Evolutionary conservation across 1,140 invertebrate species (phyloP).

Genomic region (Telenomus remus): DNA sequence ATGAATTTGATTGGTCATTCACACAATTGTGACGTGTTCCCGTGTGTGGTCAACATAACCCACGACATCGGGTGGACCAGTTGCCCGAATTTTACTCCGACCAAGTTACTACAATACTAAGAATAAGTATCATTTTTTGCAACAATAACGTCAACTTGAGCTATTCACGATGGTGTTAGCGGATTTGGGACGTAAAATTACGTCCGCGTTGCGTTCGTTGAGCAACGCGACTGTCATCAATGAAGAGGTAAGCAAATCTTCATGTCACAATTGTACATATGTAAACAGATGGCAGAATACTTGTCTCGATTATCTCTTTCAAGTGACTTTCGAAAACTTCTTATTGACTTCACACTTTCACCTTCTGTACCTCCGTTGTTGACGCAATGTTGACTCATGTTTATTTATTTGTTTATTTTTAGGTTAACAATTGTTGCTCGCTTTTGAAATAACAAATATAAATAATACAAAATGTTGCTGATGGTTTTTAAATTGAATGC

Average conservation of each 20-base stretch:
- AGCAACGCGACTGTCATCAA: slow-evolving; percentile 99
- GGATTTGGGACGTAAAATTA: slow-evolving; percentile 99
- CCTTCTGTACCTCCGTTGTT: too few relatives aligned
- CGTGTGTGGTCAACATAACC: too few relatives aligned
- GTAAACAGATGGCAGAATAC: slow-evolving; percentile 64
- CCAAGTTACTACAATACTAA: slow-evolving; percentile 13
- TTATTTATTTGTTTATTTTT: too few relatives aligned
- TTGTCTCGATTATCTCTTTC: slow-evolving; percentile 17
- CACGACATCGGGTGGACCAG: slow-evolving; percentile 6
- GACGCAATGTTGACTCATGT: too few relatives aligned
- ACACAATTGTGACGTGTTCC: too few relatives aligned
- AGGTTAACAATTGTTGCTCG: too few relatives aligned
- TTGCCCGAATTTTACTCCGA: slow-evolving; percentile 28
- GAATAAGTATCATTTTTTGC: slow-evolving; percentile 28
- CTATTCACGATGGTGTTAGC: slow-evolving; percentile 96
- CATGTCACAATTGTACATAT: slow-evolving; percentile 36
- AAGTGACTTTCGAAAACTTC: slow-evolving; percentile 11
- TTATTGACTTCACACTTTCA: too few relatives aligned
- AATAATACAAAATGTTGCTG: too few relatives aligned
- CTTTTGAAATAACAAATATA: too few relatives aligned
- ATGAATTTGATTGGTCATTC: too few relatives aligned
- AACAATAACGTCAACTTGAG: slow-evolving; percentile 27
- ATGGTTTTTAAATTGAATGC: too few relatives aligned
- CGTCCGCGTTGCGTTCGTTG: slow-evolving; percentile 95
- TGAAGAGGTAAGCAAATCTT: slow-evolving; percentile 86